Base-by-base conservation (phyloP, 2,888 invertebrate species). In the Zaprionus bogoriensis region DNA sequence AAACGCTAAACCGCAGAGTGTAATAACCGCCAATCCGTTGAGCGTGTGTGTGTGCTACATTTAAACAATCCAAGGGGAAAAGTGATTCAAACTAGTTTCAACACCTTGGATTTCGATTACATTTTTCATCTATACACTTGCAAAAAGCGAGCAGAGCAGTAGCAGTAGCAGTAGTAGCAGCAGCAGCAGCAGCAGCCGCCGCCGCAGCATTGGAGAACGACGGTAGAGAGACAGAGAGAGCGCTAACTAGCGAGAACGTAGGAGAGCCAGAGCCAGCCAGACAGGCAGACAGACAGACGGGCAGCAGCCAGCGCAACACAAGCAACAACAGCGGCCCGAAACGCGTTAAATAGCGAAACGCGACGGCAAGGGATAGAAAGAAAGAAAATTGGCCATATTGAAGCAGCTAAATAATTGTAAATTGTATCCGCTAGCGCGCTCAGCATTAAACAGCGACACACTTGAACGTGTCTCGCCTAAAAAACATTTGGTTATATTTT, bases 51-150 rank as follows among this genome's bases (percentile, higher is more conserved):
- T 80, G 74, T 80, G 74, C 36, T 62, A 59, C 46, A 61, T 64
- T 53, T 28, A 64, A 72, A 82, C 41, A 81, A 51, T 59, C 51
- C 42, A 46, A 55, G 32, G 41, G 38, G 14, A 67, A 77, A 69
- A 78, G 67, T 68, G 67, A 79, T 65, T 76, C 61, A 62, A 85
- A 85, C 79, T 60, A 81, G 78, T 81, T 81, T 82, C 77, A 72
- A 51, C 62, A 75, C 63, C 76, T 79, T 67, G 79, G 60, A 67
- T 71, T 82, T 77, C 82, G 80, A 79, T 76, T 76, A 80, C 74
- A 77, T 74, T 84, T 84, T 81, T 63, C 78, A 74, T 69, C 78
- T 72, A 74, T 82, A 83, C 84, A 83, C 77, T 86, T 86, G 79
- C 79, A 79, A 79, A 76, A 74, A 75, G 44, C 25, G 30, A 62